phyloP scores from a whole-genome alignment of 2,888 invertebrate genomes.

The Dendrolimus pini region DNA sequence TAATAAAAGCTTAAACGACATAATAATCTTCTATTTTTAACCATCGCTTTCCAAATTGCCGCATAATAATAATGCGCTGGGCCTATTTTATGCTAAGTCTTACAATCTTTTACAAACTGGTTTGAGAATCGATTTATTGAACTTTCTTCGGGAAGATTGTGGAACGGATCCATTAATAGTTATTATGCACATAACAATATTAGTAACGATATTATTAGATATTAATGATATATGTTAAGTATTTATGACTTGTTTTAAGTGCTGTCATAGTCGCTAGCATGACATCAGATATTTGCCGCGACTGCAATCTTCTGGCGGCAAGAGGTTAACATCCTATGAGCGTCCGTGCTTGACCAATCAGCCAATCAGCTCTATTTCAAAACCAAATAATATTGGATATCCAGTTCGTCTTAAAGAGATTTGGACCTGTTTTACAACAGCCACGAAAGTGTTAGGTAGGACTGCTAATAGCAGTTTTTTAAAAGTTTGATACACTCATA shows the following conservation, averaged over 20 bases:
- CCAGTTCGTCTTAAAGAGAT: constrained; percentile 35
- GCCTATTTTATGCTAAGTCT: background rate
- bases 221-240: background rate
- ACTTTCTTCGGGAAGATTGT: constrained; percentile 5
- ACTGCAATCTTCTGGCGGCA: constrained; percentile 22
- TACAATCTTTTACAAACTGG: constrained; percentile 1
- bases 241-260: background rate
- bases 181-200: constrained; percentile 1
- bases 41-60: too few relatives aligned
- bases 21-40: too few relatives aligned
- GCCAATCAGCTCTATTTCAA: constrained; percentile 40
- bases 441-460: constrained; percentile 11
- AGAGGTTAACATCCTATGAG: constrained; percentile 63
- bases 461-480: too few relatives aligned
- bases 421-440: constrained; percentile 28
- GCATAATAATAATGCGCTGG: background rate
- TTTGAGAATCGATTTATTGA: constrained; percentile 4
- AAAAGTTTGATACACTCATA: too few relatives aligned
- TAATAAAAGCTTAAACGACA: too few relatives aligned
- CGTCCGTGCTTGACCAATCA: constrained; percentile 40
- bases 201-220: background rate
- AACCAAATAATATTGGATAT: constrained; percentile 45
- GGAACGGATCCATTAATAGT: constrained; percentile 4
- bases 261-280: constrained; percentile 34
- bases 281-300: constrained; percentile 50